Conservation (phyloP, 2,888 invertebrate genomes). For the Acanthococcus lagerstroemiae region DNA sequence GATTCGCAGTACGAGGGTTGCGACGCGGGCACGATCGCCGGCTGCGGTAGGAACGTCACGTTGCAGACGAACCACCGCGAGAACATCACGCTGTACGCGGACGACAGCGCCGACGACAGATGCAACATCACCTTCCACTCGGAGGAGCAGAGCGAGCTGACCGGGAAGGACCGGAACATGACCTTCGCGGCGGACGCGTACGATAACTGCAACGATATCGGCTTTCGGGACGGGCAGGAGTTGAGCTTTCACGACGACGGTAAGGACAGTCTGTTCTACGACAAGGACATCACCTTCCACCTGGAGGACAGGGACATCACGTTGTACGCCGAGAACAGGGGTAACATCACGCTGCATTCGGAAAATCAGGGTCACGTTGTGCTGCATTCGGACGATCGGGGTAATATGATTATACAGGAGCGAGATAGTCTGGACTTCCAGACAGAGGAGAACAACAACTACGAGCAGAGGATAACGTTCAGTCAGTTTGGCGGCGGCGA, state of each 20-base stretch:
- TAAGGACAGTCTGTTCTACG: neutral
- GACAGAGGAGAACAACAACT: constrained; percentile 19
- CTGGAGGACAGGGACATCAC: constrained; percentile 21
- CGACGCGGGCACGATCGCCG: neutral
- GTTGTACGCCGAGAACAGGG: constrained; percentile 3
- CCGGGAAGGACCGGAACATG: neutral
- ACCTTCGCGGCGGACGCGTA: neutral
- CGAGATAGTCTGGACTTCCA: constrained; percentile 9
- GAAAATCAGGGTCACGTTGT: constrained; percentile 26
- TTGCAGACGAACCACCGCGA: neutral
- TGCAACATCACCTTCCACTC: constrained; percentile 20
- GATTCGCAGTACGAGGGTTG: neutral
- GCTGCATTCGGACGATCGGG: constrained; percentile 21
- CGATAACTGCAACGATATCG: constrained; percentile 8
- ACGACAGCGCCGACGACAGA: constrained; percentile 8
- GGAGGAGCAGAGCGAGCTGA: neutral
- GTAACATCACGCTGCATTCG: constrained; percentile 19
- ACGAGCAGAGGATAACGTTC: constrained; percentile 15
- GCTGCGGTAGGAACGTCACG: constrained; percentile 3
- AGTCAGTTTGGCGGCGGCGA: neutral
- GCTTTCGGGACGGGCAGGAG: neutral
- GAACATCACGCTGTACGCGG: constrained; percentile 21
- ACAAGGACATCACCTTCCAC: constrained; percentile 19
- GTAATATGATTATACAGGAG: constrained; percentile 15
- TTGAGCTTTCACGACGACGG: neutral